A percentile compares a stretch with the other conserved stretches of the same genome.
These are phyloP conservation scores for Olivierus martensii DNA, from an alignment of 1,140 invertebrate genomes.

Conservation along the genomic window DNA sequence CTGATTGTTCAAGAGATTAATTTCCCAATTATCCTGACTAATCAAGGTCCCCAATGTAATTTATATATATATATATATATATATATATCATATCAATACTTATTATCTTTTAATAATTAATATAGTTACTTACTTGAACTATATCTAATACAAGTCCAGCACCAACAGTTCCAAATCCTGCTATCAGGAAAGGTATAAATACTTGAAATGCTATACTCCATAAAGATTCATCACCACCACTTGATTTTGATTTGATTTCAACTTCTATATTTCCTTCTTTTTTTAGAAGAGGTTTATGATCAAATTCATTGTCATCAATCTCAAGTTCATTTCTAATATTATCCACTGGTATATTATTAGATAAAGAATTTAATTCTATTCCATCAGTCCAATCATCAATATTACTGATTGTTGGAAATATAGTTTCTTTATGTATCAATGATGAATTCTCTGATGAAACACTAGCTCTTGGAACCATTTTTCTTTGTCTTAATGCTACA, in stretches of 20 bases:
- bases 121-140: conserved; percentile 29
- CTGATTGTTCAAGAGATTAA: too few species aligned
- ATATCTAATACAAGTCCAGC: conserved; percentile 37
- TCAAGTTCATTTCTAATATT: conserved; percentile 1
- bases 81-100: too few species aligned
- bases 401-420: neutral
- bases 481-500: conserved; percentile 1
- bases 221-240: conserved; percentile 15
- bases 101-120: too few species aligned
- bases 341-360: neutral
- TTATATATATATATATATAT: too few species aligned
- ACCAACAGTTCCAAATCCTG: conserved; percentile 37
- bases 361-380: neutral
- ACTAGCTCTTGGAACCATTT: conserved; percentile 12
- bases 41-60: too few species aligned
- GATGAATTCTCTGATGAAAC: neutral
- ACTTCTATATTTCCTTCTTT: conserved; percentile 2
- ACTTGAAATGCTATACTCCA: conserved; percentile 29
- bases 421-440: neutral
- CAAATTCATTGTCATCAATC: neutral
- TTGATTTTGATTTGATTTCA: too few species aligned
- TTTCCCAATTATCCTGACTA: too few species aligned
- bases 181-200: conserved; percentile 36
- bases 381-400: neutral
- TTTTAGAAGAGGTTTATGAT: conserved; percentile 3